Evolutionary conservation across 2,113 vertebrate species (phyloP), one percentile per base, ranked within the genome.

Genomic region (Istiophorus platypterus): DNA sequence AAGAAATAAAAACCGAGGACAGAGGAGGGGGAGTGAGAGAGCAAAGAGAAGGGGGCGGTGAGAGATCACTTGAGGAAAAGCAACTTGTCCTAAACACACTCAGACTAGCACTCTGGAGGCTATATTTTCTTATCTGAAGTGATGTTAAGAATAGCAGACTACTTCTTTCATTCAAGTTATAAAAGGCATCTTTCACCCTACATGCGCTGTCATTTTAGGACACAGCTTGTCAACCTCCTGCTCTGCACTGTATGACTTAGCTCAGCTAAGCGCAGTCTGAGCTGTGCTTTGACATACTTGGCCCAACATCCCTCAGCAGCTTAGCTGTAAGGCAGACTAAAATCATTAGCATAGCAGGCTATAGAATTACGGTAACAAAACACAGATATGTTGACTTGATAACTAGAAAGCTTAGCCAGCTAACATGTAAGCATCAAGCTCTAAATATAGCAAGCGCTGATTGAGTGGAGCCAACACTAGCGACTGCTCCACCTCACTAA

Each of bases 31-130:
- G 63, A 14, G 29, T 58, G 72, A 11, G 31, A 27, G 51, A 68
- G 13, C 12, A 67, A 62, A 72, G 29, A 29, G 26, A 52, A 56
- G 20, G 14, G 14, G 57, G 54, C 41, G 34, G 41, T 61, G 69
- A 51, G 37, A 78, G 42, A 39, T 62, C n/a, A n/a, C 29, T 68
- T 8, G n/a, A 63, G 29, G 58, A 80, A 76, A 80, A 69, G 61
- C 47, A 85, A 63, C 68, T 26, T 68, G 64, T 18, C 49, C 58
- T 73, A 42, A 62, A 61, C 57, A 61, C 57, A 59, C 24, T 11
- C 22, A 31, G 27, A 31, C 24, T 51, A 63, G 29, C 70, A 73
- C 17, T 62, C 24, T 26, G 18, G 51, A 82, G 51, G 57, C 17
- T 41, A 1, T 64, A 24, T 34, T 45, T 69, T 69, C 41, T 5